Evolutionary conservation across 53 echinoderm and acorn worm genomes (phyloP).

Genomic region (Temnopleurus reevesii): DNA sequence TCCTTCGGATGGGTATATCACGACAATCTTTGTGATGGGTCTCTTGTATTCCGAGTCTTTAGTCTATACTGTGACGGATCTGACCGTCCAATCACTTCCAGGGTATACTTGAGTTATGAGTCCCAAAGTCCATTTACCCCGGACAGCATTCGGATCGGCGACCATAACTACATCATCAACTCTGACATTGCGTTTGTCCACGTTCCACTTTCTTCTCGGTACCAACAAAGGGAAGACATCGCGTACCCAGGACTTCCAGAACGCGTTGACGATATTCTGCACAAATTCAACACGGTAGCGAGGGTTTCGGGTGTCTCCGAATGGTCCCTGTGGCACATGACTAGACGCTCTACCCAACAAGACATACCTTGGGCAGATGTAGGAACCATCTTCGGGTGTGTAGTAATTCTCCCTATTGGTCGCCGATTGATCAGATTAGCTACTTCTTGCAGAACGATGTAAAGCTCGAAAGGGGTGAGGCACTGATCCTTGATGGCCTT

Average conservation of each 20-base stretch:
- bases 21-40: constrained; percentile 61
- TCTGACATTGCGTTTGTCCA: constrained; percentile 58
- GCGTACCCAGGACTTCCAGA: constrained; percentile 64
- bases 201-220: constrained; percentile 67
- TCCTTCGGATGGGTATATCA: constrained; percentile 60
- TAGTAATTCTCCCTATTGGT: constrained; percentile 68
- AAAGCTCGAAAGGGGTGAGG: constrained; percentile 76
- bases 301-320: constrained; percentile 59
- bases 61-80: constrained; percentile 63
- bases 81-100: constrained; percentile 57
- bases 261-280: constrained; percentile 66
- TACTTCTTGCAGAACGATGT: constrained; percentile 70
- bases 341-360: constrained; percentile 62
- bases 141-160: constrained; percentile 52
- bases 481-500: constrained; percentile 71
- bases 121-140: constrained; percentile 68
- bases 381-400: constrained; percentile 73
- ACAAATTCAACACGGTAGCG: constrained; percentile 67
- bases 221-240: constrained; percentile 65
- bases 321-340: constrained; percentile 69
- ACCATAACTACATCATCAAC: constrained; percentile 65
- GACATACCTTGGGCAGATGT: constrained; percentile 70
- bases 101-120: constrained; percentile 66
- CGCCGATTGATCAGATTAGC: constrained; percentile 72
- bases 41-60: not conserved